These are phyloP conservation scores for Sarcophaga variegata DNA, from an alignment of 2,888 invertebrate genomes.

Conservation along the genomic window DNA sequence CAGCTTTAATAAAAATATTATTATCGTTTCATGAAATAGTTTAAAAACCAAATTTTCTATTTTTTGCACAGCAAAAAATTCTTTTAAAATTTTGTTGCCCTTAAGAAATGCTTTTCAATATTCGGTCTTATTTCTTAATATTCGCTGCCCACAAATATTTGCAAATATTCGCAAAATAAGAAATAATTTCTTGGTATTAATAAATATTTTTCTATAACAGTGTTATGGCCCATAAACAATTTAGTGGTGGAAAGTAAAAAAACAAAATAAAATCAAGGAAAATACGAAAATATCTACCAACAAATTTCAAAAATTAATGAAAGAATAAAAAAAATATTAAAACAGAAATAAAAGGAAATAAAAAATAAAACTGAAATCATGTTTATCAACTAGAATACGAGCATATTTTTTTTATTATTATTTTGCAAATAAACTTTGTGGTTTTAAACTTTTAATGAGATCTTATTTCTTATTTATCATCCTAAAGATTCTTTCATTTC, in stretches of 20 bases:
- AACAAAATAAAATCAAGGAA: not conserved
- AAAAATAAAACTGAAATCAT: slow-evolving; percentile 26
- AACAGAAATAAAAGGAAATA: slow-evolving; percentile 17
- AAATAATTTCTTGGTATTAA: slow-evolving; percentile 47
- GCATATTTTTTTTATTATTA: slow-evolving; percentile 41
- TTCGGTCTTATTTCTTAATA: not conserved
- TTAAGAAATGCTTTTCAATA: not conserved
- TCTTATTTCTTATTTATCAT: slow-evolving; percentile 67
- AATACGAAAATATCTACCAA: not conserved
- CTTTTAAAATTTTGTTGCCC: slow-evolving; percentile 24
- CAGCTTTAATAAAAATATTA: too few species aligned
- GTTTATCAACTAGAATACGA: slow-evolving; percentile 55
- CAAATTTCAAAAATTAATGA: not conserved
- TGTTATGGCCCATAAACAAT: slow-evolving; percentile 50
- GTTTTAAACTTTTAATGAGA: slow-evolving; percentile 72
- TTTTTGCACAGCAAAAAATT: not conserved
- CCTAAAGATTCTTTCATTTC: slow-evolving; percentile 55
- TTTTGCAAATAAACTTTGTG: slow-evolving; percentile 69
- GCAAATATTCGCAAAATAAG: slow-evolving; percentile 29
- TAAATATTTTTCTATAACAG: slow-evolving; percentile 57
- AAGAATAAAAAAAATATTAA: not conserved
- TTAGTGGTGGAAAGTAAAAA: slow-evolving; percentile 43
- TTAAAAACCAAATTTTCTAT: not conserved
- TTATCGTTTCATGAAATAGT: too few species aligned
- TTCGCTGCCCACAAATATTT: not conserved